These are phyloP conservation scores for Tetrao urogallus DNA, from an alignment of 2,113 vertebrate genomes.

Conservation along the genomic window DNA sequence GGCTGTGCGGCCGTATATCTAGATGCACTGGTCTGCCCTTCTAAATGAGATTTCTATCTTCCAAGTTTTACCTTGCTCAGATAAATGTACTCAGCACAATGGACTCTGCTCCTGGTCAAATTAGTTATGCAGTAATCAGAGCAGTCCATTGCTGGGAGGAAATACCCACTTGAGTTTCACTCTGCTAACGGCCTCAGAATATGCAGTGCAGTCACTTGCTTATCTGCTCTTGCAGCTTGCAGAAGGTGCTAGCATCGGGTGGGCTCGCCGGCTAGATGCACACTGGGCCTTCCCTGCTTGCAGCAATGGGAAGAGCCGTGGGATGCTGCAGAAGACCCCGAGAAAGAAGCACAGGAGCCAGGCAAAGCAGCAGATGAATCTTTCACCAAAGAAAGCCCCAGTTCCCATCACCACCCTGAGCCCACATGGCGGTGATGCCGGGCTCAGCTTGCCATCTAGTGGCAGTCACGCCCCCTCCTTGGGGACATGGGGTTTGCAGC, in stretches of 20 bases:
- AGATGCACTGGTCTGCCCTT: slow-evolving; percentile 6
- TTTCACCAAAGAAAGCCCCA: not conserved
- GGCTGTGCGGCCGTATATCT: not conserved
- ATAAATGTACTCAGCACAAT: not conserved
- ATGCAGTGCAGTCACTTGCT: slow-evolving; percentile 25
- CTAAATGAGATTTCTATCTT: not conserved
- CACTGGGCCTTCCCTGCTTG: not conserved
- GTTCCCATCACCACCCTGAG: not conserved
- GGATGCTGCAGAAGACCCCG: not conserved
- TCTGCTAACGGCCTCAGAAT: slow-evolving; percentile 25
- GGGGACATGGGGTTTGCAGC: accelerated
- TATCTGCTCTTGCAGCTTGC: not conserved
- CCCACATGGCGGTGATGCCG: not conserved
- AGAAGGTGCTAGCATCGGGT: not conserved
- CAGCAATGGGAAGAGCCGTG: not conserved
- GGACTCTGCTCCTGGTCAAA: not conserved
- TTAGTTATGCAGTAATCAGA: not conserved
- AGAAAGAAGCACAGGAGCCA: not conserved
- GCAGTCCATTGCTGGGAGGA: not conserved
- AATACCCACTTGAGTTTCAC: not conserved
- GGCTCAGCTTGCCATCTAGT: slow-evolving; percentile 66
- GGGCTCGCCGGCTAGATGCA: not conserved
- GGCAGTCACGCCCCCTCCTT: not conserved
- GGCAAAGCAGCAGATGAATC: not conserved
- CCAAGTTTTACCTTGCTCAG: slow-evolving; percentile 18